Conservation (phyloP, 1,140 invertebrate genomes). For the Chironomus striatipennis region DNA sequence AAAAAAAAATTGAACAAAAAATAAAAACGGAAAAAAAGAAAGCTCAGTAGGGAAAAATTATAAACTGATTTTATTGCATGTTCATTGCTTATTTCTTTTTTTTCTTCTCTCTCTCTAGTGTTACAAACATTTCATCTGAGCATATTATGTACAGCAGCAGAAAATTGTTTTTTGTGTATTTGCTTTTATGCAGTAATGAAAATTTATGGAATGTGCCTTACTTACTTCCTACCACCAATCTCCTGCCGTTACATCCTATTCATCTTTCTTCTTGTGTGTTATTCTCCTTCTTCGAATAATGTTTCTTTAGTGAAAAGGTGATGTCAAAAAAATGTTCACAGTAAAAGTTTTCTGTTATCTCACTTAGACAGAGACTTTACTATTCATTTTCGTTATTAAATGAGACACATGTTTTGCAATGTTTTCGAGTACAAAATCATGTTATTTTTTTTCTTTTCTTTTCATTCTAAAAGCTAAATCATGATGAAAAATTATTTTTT, state of each 20-base stretch:
- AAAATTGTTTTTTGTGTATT: neutral
- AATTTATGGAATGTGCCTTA: neutral
- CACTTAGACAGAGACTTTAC: neutral
- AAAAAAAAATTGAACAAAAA: neutral
- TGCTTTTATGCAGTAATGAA: slow-evolving; percentile 10
- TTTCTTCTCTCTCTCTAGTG: neutral
- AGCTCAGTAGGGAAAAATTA: slow-evolving; percentile 1
- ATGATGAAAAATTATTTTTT: neutral
- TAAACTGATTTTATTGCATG: slow-evolving; percentile 9
- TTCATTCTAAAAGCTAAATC: neutral
- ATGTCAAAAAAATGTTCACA: neutral
- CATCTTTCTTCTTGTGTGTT: too few species aligned
- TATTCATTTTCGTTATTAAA: neutral
- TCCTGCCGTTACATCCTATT: too few species aligned
- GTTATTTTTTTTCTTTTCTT: too few species aligned
- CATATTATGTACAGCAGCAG: too few species aligned
- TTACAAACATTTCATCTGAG: neutral
- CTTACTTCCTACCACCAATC: too few species aligned
- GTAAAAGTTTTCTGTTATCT: neutral
- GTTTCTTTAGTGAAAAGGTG: neutral
- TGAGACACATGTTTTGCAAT: neutral
- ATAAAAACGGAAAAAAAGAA: neutral
- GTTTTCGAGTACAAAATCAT: neutral
- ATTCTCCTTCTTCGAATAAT: too few species aligned
- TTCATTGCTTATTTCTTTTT: neutral